Percentiles rank a stretch among this genome's conserved stretches.
phyloP scores from a whole-genome alignment of 2,113 vertebrate genomes.

The Gallinago paraguaiae region DNA sequence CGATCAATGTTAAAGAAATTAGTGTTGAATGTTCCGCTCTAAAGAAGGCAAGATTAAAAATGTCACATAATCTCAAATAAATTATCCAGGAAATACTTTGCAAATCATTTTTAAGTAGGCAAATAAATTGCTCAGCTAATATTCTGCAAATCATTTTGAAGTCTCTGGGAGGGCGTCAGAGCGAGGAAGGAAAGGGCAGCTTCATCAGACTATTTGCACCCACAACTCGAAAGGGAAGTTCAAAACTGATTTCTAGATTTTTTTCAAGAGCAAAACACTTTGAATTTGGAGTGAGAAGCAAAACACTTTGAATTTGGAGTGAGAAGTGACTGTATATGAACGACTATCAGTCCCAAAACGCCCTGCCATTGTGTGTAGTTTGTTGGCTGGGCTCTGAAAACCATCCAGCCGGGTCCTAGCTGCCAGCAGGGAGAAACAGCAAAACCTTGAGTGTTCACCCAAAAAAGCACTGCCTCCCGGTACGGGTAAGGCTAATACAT shows the following conservation, averaged over 20 bases:
- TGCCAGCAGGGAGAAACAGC: fast-evolving
- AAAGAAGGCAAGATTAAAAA: neutral
- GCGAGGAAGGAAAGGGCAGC: neutral
- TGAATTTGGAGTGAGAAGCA: neutral
- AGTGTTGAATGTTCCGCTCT: neutral
- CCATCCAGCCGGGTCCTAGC: fast-evolving
- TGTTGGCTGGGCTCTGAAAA: neutral
- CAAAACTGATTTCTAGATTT: neutral
- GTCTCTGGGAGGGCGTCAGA: neutral
- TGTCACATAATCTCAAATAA: neutral
- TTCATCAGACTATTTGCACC: neutral
- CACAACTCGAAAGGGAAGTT: neutral
- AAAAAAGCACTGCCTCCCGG: neutral
- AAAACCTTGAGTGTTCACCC: neutral
- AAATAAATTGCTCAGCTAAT: neutral
- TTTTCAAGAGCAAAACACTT: neutral
- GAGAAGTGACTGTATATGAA: neutral
- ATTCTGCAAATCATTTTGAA: neutral
- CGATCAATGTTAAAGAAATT: neutral
- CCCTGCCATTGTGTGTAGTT: fast-evolving
- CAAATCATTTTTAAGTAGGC: neutral
- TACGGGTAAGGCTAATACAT: neutral
- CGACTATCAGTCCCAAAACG: neutral
- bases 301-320: neutral
- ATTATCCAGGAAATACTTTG: neutral